phyloP scores from a whole-genome alignment of 2,888 invertebrate genomes.

The Andricus curvator region DNA sequence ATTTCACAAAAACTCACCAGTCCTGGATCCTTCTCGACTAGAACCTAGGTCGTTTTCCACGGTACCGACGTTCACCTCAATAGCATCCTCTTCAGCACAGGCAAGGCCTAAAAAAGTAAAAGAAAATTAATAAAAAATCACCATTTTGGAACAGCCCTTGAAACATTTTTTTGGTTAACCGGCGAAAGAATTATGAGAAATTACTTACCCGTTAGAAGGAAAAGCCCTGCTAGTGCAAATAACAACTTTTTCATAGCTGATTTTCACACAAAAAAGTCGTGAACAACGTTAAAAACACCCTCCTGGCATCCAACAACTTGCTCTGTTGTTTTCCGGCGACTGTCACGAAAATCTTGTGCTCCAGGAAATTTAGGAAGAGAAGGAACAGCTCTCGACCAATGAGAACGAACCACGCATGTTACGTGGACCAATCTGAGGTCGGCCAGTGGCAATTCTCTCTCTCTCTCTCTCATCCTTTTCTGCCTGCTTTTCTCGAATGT shows the following conservation, averaged over 20 bases:
- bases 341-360: constrained; percentile 58
- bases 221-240: constrained; percentile 63
- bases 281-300: constrained; percentile 41
- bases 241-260: constrained; percentile 68
- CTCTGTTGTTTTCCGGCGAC: constrained; percentile 62
- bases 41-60: constrained; percentile 91
- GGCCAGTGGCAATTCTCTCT: constrained; percentile 57
- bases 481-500: not conserved
- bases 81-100: constrained; percentile 75
- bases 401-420: constrained; percentile 68
- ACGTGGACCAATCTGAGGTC: constrained; percentile 62
- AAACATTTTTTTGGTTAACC: not conserved
- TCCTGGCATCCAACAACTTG: constrained; percentile 39
- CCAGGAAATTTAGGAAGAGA: constrained; percentile 51
- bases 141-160: constrained; percentile 7
- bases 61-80: constrained; percentile 81
- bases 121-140: constrained; percentile 25
- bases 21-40: constrained; percentile 92
- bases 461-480: no score
- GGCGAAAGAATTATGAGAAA: not conserved
- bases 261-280: constrained; percentile 41
- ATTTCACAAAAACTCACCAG: constrained; percentile 81
- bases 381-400: constrained; percentile 63
- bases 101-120: constrained; percentile 67
- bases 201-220: constrained; percentile 69